A percentile compares a stretch with the other conserved stretches of the same genome.
Evolutionary conservation across 2,113 vertebrate genomes (phyloP).

Genomic region (Saguinus imperator): DNA sequence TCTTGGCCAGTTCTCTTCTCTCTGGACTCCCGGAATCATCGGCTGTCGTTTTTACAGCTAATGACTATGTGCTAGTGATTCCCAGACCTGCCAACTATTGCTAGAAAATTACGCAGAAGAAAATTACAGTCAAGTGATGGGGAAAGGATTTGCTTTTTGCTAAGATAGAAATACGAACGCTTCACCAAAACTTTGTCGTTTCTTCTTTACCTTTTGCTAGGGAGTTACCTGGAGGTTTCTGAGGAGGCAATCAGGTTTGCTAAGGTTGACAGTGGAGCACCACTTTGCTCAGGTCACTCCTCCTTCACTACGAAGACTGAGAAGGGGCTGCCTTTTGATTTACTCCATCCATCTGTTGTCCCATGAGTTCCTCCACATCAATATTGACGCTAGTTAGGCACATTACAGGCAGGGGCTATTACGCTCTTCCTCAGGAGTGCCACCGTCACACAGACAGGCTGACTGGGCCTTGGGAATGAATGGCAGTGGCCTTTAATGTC

Average conservation of each 20-base stretch:
- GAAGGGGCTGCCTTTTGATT: not conserved
- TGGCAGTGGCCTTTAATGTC: not conserved
- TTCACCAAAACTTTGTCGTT: not conserved
- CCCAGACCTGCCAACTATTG: not conserved
- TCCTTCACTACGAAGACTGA: not conserved
- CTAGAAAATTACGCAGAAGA: slow-evolving; percentile 20
- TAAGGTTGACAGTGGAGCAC: not conserved
- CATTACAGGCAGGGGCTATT: not conserved
- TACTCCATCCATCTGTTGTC: not conserved
- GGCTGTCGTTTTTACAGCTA: not conserved
- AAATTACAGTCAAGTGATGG: not conserved
- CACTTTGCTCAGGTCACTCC: not conserved
- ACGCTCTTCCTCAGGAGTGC: not conserved
- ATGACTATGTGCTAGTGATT: slow-evolving; percentile 13
- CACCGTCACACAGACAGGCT: not conserved
- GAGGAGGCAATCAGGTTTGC: not conserved
- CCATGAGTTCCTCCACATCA: not conserved
- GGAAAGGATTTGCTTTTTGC: not conserved
- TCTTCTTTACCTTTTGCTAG: not conserved
- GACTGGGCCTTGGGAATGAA: not conserved
- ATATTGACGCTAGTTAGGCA: not conserved
- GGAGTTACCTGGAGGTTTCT: not conserved
- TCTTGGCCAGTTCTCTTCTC: not conserved
- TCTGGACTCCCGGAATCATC: not conserved
- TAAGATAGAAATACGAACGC: not conserved